phyloP scores from a whole-genome alignment of 2,888 invertebrate species.

The Steinernema hermaphroditum region DNA sequence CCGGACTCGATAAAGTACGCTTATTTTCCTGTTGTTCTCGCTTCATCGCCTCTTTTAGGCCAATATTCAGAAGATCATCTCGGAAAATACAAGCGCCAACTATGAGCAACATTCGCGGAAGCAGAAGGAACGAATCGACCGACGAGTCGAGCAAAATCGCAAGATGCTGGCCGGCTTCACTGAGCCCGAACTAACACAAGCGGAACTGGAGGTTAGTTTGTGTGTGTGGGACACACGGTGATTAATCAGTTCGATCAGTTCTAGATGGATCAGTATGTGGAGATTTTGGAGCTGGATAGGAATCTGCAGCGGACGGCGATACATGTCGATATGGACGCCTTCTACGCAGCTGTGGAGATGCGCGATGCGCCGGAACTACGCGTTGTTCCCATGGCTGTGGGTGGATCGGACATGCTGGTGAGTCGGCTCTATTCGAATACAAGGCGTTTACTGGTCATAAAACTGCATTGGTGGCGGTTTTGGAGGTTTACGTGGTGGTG shows the following conservation, averaged over 20 bases:
- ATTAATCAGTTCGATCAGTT: not conserved
- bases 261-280: conserved; percentile 69
- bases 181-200: conserved; percentile 37
- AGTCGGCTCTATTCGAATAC: too few relatives aligned
- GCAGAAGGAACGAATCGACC: conserved; percentile 69
- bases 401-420: conserved; percentile 71
- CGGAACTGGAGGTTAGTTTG: conserved; percentile 48
- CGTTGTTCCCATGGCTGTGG: conserved; percentile 73
- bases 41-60: conserved; percentile 32
- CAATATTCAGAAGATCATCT: conserved; percentile 66
- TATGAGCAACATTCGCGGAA: conserved; percentile 71
- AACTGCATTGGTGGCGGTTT: too few relatives aligned
- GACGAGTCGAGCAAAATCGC: conserved; percentile 64
- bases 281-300: conserved; percentile 67
- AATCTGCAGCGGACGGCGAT: conserved; percentile 70
- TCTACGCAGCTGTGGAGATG: conserved; percentile 73
- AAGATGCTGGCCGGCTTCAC: conserved; percentile 39
- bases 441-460: too few relatives aligned
- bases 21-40: not conserved
- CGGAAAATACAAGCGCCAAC: conserved; percentile 70
- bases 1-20: conserved; percentile 68
- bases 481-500: too few relatives aligned
- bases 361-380: conserved; percentile 68
- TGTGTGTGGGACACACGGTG: too few relatives aligned
- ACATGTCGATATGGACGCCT: conserved; percentile 74